Percentiles rank a stretch among this genome's conserved stretches.
Conservation (phyloP, 2,888 invertebrate genomes). For the Elmis aenea region DNA sequence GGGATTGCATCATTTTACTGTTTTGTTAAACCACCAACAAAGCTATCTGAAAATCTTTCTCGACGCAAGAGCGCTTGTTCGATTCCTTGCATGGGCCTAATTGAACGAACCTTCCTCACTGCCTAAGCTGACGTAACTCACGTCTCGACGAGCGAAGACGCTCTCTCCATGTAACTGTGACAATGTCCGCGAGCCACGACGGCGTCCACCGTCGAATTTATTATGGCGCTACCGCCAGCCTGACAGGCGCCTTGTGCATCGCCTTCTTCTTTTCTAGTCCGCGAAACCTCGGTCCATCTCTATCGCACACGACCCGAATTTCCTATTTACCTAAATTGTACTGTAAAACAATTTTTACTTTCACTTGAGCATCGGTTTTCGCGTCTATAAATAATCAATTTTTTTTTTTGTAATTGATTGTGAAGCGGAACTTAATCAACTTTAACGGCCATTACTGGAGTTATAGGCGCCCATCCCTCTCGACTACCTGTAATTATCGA, state of each 20-base stretch:
- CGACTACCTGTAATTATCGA: no score
- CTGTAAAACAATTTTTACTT: constrained; percentile 19
- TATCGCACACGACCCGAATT: constrained; percentile 19
- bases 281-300: constrained; percentile 14
- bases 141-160: no score
- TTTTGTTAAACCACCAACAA: no score
- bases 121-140: no score
- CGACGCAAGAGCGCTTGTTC: no score
- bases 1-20: no score
- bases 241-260: constrained; percentile 33
- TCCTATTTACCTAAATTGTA: constrained; percentile 14
- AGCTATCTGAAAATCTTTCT: no score
- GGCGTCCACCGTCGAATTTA: constrained; percentile 40
- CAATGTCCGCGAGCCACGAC: constrained; percentile 40
- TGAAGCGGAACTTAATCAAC: neutral
- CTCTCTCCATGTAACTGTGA: constrained; percentile 38
- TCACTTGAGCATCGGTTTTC: constrained; percentile 8
- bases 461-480: no score
- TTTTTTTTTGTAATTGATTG: neutral
- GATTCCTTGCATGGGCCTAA: no score
- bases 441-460: no score
- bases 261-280: constrained; percentile 21
- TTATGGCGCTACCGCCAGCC: constrained; percentile 41
- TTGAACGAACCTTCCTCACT: no score
- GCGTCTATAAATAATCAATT: neutral